phyloP scores from a whole-genome alignment of 2,113 vertebrate species.

The Corapipo altera region DNA sequence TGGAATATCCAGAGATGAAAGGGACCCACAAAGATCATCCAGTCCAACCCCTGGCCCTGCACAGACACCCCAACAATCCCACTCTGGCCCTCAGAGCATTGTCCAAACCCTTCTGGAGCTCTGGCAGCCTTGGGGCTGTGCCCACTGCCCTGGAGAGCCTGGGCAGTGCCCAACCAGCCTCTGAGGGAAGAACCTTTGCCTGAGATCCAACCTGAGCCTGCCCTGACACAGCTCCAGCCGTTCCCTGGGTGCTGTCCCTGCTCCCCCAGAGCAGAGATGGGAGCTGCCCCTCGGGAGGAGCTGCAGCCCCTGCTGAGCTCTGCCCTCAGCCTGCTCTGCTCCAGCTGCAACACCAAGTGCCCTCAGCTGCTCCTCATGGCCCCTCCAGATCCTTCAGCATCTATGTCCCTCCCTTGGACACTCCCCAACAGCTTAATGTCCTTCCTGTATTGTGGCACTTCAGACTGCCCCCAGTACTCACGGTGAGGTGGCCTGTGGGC shows the following conservation, averaged over 20 bases:
- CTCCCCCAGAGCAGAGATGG: not conserved
- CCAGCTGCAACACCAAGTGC: not conserved
- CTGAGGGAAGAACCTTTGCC: not conserved
- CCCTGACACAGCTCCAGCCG: not conserved
- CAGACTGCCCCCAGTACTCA: not conserved
- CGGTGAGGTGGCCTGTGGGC: not conserved
- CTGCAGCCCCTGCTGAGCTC: not conserved
- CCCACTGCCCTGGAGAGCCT: not conserved
- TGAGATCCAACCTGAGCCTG: not conserved
- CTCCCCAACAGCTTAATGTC: not conserved
- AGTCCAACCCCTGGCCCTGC: not conserved
- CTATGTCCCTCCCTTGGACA: not conserved
- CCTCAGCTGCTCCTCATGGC: not conserved
- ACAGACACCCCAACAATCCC: not conserved
- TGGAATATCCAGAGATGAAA: not conserved
- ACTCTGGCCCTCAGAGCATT: not conserved
- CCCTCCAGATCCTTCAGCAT: not conserved
- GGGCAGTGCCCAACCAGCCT: not conserved
- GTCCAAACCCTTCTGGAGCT: not conserved
- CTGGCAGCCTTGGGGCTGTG: not conserved
- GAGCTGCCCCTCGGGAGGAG: not conserved
- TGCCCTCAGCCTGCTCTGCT: not conserved
- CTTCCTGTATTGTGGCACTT: not conserved
- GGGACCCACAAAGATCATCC: not conserved
- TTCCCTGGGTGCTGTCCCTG: not conserved